phyloP scores from a whole-genome alignment of 2,888 invertebrate genomes.

The Macrophya annulata region DNA sequence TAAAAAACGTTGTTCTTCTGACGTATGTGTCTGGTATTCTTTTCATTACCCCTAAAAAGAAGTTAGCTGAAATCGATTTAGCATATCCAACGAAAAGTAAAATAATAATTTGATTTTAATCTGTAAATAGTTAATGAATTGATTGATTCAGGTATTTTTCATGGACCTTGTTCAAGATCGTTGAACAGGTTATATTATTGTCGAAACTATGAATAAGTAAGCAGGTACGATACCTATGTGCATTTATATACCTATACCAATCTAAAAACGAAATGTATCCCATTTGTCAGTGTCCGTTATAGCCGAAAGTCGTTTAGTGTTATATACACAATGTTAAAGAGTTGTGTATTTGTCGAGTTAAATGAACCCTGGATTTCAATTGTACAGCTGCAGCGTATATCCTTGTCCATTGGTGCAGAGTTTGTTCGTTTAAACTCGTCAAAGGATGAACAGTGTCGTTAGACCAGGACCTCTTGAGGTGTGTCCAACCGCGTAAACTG shows the following conservation, averaged over 20 bases:
- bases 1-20: too few species aligned
- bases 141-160: neutral
- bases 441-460: slow-evolving; percentile 56
- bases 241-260: neutral
- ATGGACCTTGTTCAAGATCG: slow-evolving; percentile 24
- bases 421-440: slow-evolving; percentile 11
- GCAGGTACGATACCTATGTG: neutral
- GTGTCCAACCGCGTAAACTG: slow-evolving; percentile 72
- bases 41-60: neutral
- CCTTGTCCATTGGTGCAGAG: neutral
- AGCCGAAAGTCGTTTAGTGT: slow-evolving; percentile 66
- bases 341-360: slow-evolving; percentile 75
- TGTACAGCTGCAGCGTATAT: slow-evolving; percentile 27
- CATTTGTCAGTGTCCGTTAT: slow-evolving; percentile 69
- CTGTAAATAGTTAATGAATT: neutral
- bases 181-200: neutral
- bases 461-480: slow-evolving; percentile 68
- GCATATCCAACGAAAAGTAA: neutral
- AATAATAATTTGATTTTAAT: neutral
- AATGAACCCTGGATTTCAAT: slow-evolving; percentile 70
- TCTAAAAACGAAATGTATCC: slow-evolving; percentile 4
- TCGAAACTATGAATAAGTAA: neutral
- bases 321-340: slow-evolving; percentile 72
- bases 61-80: too few species aligned
- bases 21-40: neutral